phyloP scores from a whole-genome alignment of 2,797 vertebrate species.

The Gymnocypris eckloni region DNA sequence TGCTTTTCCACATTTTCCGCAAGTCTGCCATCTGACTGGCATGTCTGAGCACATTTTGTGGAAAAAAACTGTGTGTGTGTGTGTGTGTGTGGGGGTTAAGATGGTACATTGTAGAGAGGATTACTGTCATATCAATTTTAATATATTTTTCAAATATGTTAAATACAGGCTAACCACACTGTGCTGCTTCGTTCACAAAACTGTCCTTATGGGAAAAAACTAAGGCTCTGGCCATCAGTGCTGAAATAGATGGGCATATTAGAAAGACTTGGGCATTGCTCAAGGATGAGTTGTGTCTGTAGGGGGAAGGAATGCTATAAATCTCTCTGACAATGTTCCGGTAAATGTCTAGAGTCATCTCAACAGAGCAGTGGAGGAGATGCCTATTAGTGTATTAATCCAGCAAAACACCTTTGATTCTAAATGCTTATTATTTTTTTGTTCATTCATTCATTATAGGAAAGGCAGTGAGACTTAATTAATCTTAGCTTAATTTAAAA shows the following conservation, averaged over 20 bases:
- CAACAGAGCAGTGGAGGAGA: slow-evolving; percentile 30
- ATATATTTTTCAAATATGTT: slow-evolving; percentile 53
- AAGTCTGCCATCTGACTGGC: slow-evolving; percentile 46
- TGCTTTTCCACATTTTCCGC: slow-evolving; percentile 45
- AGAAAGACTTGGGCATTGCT: slow-evolving; percentile 28
- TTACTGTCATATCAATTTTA: slow-evolving; percentile 61
- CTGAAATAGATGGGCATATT: slow-evolving; percentile 23
- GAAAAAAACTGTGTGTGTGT: neutral
- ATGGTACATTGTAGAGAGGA: slow-evolving; percentile 58
- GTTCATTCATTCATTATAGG: slow-evolving; percentile 29
- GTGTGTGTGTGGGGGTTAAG: neutral
- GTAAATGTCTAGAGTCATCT: slow-evolving; percentile 30
- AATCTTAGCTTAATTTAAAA: neutral
- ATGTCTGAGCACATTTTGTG: slow-evolving; percentile 58
- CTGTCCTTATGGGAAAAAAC: slow-evolving; percentile 21
- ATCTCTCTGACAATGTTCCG: slow-evolving; percentile 40
- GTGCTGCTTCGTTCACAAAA: slow-evolving; percentile 32
- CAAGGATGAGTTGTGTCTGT: slow-evolving; percentile 54
- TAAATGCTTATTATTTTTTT: neutral
- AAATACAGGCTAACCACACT: slow-evolving; percentile 45
- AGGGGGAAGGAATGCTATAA: slow-evolving; percentile 40
- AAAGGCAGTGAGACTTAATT: neutral
- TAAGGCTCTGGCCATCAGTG: neutral
- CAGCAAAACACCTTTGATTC: slow-evolving; percentile 24
- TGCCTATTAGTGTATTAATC: slow-evolving; percentile 56